Evolutionary conservation across 1,140 invertebrate genomes (phyloP).

Genomic region (Drosophila gunungcola): DNA sequence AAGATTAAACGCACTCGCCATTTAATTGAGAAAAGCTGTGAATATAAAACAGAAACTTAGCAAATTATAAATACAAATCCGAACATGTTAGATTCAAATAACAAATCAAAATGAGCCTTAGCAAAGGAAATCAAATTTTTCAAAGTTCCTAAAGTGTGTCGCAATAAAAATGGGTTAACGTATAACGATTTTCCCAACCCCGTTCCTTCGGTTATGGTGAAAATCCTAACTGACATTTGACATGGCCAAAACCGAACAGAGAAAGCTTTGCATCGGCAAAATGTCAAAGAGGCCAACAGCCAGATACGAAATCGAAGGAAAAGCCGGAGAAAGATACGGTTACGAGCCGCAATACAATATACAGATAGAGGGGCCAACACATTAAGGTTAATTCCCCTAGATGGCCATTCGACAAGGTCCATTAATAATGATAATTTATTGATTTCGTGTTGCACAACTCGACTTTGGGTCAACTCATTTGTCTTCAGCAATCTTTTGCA

Average conservation of each 20-base stretch:
- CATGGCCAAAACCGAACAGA: slow-evolving; percentile 28
- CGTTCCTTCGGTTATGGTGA: slow-evolving; percentile 4
- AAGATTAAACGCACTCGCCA: slow-evolving; percentile 33
- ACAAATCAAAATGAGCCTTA: neutral
- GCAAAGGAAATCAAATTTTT: neutral
- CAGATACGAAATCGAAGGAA: slow-evolving; percentile 19
- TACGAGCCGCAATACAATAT: neutral
- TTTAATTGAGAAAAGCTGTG: slow-evolving; percentile 10
- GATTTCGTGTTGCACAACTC: slow-evolving; percentile 25
- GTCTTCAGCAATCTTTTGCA: neutral
- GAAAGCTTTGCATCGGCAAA: slow-evolving; percentile 34
- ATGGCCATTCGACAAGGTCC: slow-evolving; percentile 26
- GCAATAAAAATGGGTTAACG: slow-evolving; percentile 33
- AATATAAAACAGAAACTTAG: neutral
- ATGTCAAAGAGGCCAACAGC: slow-evolving; percentile 29
- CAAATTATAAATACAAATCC: neutral
- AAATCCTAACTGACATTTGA: slow-evolving; percentile 49
- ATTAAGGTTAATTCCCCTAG: slow-evolving; percentile 44
- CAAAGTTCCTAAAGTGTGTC: neutral
- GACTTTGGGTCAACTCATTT: slow-evolving; percentile 8
- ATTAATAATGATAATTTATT: slow-evolving; percentile 50
- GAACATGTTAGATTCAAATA: neutral
- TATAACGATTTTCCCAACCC: neutral
- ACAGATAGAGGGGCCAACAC: slow-evolving; percentile 8
- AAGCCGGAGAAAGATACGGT: neutral